Evolutionary conservation across 2,888 invertebrate genomes (phyloP).

Genomic region (Zele albiditarsus): DNA sequence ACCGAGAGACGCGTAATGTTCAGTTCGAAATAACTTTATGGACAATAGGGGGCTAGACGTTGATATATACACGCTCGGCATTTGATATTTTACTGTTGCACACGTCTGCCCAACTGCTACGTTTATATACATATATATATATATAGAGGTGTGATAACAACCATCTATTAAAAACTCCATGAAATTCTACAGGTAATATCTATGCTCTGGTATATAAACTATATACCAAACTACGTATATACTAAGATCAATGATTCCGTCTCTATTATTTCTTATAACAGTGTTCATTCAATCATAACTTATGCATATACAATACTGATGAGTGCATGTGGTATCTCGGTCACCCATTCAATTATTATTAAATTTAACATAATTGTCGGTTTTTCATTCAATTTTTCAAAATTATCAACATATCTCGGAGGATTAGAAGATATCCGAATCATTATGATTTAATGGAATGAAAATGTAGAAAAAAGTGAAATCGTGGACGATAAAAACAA

Average conservation of each 20-base stretch:
- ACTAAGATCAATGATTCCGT: slow-evolving; percentile 43
- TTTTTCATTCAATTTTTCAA: too few relatives aligned
- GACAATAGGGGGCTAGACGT: slow-evolving; percentile 40
- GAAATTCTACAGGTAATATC: slow-evolving; percentile 23
- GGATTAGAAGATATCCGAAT: too few relatives aligned
- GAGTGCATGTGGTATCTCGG: too few relatives aligned
- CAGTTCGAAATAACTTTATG: slow-evolving; percentile 45
- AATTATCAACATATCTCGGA: too few relatives aligned
- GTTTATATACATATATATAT: not conserved
- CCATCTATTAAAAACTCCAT: slow-evolving; percentile 41
- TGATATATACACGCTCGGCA: not conserved
- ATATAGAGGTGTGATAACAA: slow-evolving; percentile 9
- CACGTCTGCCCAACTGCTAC: not conserved
- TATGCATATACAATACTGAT: not conserved
- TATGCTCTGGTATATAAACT: slow-evolving; percentile 30
- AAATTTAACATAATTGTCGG: too few relatives aligned
- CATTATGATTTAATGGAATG: not conserved
- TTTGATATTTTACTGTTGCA: slow-evolving; percentile 11
- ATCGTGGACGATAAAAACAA: slow-evolving; percentile 8
- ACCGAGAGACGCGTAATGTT: slow-evolving; percentile 18
- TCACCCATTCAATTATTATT: too few relatives aligned
- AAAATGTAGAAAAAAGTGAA: not conserved
- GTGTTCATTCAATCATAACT: not conserved
- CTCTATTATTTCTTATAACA: not conserved
- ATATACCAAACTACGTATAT: slow-evolving; percentile 27